Evolutionary conservation across 1,140 invertebrate genomes (phyloP), one percentile per base, ranked within the genome.

Genomic region (Leptopilina boulardi): DNA sequence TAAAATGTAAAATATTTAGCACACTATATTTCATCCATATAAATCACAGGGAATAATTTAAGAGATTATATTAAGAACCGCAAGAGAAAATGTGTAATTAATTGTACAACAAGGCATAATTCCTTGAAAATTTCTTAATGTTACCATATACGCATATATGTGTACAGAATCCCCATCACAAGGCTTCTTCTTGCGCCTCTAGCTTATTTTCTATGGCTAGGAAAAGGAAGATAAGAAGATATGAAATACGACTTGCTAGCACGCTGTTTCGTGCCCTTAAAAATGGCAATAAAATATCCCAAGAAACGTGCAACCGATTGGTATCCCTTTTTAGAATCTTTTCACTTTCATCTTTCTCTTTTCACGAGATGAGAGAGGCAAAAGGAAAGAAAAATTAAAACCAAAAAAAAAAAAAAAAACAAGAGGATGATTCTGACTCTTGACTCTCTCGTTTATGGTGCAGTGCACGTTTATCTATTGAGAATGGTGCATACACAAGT

Each of bases 321-420:
- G 59, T 66, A 66, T 66, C 59, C 59, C 59, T 66, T 34, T 38
- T 38, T 38, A n/a, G 59, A 23, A 66, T 66, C 59, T 66, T 66
- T 66, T 66, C 59, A 66, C 59, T 66, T 66, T 66, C 59, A 26
- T 66, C 59, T 66, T 66, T 66, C 59, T 66, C 59, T 66, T 38
- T 66, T 66, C 59, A 66, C 21, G 59, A 30, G 23, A 30, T 30
- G 59, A 23, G 26, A 30, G n/a, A n/a, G n/a, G n/a, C n/a, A n/a
- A n/a, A n/a, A 30, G 26, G 59, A 11, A 66, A 66, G 30, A 66
- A 13, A 66, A 34, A 6, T n/a, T n/a, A n/a, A n/a, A n/a, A n/a
- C n/a, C n/a, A 34, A 34, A 34, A 34, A 3, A 34, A 34, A 6
- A 34, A 38, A 38, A 9, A 38, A 38, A 38, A 38, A 38, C 34